These are phyloP conservation scores for Scatophagus argus DNA, from an alignment of 2,113 vertebrate genomes.

Conservation along the genomic window DNA sequence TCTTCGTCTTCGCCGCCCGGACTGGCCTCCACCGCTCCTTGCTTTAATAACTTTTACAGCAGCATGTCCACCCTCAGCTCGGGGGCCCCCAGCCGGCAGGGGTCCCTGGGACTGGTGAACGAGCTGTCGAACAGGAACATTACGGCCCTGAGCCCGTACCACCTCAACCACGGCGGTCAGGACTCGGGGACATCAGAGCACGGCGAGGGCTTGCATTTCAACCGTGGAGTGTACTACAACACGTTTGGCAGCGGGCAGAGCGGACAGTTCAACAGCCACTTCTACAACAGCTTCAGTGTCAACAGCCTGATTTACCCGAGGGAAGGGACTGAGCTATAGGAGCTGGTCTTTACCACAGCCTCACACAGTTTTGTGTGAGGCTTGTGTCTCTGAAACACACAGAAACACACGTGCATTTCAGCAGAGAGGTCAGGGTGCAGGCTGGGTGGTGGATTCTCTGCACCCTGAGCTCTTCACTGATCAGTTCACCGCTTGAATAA, in stretches of 20 bases:
- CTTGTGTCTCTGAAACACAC: not conserved
- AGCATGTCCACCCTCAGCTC: constrained; percentile 88
- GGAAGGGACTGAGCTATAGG: constrained; percentile 93
- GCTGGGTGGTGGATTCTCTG: constrained; percentile 1
- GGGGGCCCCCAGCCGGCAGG: constrained; percentile 73
- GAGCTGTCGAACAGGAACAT: constrained; percentile 86
- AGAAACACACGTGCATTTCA: not conserved
- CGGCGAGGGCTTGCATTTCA: constrained; percentile 84
- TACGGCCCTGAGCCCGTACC: constrained; percentile 84
- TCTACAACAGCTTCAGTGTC: constrained; percentile 94
- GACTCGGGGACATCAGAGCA: constrained; percentile 78
- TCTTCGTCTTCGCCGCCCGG: constrained; percentile 80
- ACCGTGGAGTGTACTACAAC: constrained; percentile 90
- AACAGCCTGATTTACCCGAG: constrained; percentile 95
- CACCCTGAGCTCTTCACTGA: not conserved
- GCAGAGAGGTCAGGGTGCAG: constrained; percentile 26
- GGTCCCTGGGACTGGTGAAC: constrained; percentile 84
- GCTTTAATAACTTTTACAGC: constrained; percentile 94
- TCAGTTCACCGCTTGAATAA: not conserved
- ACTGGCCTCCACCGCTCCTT: constrained; percentile 82
- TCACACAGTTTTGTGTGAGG: not conserved
- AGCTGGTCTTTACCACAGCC: not conserved
- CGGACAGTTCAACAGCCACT: constrained; percentile 90
- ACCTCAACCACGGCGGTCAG: constrained; percentile 66
- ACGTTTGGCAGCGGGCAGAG: constrained; percentile 88